Percentiles rank a stretch among this genome's conserved stretches.
Evolutionary conservation across 2,797 vertebrate genomes (phyloP).

Genomic region (Otolemur crassicaudatus): DNA sequence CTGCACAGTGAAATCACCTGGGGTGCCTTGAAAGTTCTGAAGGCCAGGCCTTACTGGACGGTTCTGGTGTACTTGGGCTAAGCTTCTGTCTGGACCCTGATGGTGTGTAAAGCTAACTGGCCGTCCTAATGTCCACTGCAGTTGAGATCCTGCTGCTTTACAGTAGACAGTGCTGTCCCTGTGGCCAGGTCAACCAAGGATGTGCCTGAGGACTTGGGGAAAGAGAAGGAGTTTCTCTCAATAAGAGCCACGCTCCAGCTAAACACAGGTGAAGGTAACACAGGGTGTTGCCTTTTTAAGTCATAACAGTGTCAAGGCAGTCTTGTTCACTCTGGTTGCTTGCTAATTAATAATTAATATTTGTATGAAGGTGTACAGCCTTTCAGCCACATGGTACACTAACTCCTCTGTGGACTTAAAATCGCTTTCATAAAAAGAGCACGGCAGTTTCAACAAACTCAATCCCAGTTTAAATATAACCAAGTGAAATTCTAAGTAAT

Average conservation of each 20-base stretch:
- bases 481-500: neutral
- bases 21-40: neutral
- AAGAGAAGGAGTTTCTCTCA: neutral
- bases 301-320: neutral
- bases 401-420: constrained; percentile 3
- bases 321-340: neutral
- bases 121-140: too few relatives aligned
- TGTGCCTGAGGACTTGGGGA: neutral
- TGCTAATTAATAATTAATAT: neutral
- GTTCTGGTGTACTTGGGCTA: neutral
- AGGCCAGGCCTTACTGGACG: neutral
- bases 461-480: constrained; percentile 43
- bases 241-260: neutral
- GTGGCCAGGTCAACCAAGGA: neutral
- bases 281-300: neutral
- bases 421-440: neutral
- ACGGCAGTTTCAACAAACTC: constrained; percentile 32
- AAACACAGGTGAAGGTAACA: neutral
- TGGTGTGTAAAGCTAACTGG: neutral
- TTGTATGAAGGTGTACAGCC: neutral
- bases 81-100: neutral
- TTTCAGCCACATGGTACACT: constrained; percentile 5
- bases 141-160: neutral
- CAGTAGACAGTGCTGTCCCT: neutral
- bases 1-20: neutral